Evolutionary conservation across 2,113 vertebrate species (phyloP), one percentile per base, ranked within the genome.

Genomic region (Varanus salvator): DNA sequence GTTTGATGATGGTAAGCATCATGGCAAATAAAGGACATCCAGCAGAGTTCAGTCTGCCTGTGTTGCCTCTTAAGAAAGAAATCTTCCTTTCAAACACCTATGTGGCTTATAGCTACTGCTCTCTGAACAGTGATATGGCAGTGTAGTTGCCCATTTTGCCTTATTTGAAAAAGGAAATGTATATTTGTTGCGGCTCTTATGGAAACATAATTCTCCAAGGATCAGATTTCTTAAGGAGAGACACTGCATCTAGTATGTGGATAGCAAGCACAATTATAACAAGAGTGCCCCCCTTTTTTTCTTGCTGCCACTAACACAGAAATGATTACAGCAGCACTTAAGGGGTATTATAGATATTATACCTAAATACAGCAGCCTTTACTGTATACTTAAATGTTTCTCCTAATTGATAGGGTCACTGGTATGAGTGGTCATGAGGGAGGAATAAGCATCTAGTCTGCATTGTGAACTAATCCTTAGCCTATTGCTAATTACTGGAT

Each of bases 21-120:
- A 83, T 57, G 52, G 52, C 87, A 89, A 89, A 89, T 89, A 75
- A 74, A 83, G 80, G 54, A 89, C 52, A 75, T 75, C 69, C 80
- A 64, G 80, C 80, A 89, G 87, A 89, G 69, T 64, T 82, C 80
- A 64, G 23, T 83, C 80, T 64, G 34, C 12, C 66, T n/a, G 11
- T 17, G 54, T 75, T 82, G 34, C 25, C 71, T 90, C 31, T 76
- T 72, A 75, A 75, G 69, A 23, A 44, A 4, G 48, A 88, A 83
- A 23, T 76, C 78, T 87, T 86, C 68, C 38, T 75, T 44, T 75
- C 23, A 52, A 57, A 77, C 29, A 27, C 34, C 82, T 68, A 48
- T 76, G 38, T 66, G n/a, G 21, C 27, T 60, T 83, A 34, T 23
- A 60, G n/a, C 27, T 74, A 29, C 19, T 84, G 17, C 27, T n/a